Conservation (phyloP, 2,888 invertebrate genomes). For the Drosophila nr. medialis region DNA sequence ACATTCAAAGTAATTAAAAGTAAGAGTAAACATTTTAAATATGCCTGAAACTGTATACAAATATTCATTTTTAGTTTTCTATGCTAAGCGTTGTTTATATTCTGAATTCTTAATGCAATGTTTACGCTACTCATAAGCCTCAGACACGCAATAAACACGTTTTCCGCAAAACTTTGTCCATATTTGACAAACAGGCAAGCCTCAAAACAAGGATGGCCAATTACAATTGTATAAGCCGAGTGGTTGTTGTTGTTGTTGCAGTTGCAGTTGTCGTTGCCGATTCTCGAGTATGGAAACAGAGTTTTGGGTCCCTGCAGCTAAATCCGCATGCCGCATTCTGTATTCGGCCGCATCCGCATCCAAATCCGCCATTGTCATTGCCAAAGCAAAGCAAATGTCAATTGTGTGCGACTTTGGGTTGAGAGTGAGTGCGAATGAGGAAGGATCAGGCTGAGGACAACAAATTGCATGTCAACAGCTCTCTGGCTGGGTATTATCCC, state of each 20-base stretch:
- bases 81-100: neutral
- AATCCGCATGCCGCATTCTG: conserved; percentile 47
- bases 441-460: conserved; percentile 44
- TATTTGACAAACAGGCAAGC: conserved; percentile 41
- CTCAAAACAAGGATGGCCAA: conserved; percentile 46
- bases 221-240: conserved; percentile 59
- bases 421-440: conserved; percentile 24
- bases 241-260: conserved; percentile 10
- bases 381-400: conserved; percentile 65
- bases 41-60: neutral
- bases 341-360: conserved; percentile 23
- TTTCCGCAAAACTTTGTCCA: conserved; percentile 22
- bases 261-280: conserved; percentile 12
- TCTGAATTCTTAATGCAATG: conserved; percentile 11
- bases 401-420: conserved; percentile 60
- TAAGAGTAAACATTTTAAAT: neutral
- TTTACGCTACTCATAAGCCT: conserved; percentile 29
- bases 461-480: conserved; percentile 80
- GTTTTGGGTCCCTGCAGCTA: conserved; percentile 55
- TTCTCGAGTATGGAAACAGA: conserved; percentile 8
- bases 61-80: neutral
- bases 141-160: conserved; percentile 52
- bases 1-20: neutral
- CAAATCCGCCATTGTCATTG: conserved; percentile 68
- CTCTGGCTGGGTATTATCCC: conserved; percentile 60